Evolutionary conservation across 2,888 invertebrate genomes (phyloP).

Genomic region (Scaptomyza parva): DNA sequence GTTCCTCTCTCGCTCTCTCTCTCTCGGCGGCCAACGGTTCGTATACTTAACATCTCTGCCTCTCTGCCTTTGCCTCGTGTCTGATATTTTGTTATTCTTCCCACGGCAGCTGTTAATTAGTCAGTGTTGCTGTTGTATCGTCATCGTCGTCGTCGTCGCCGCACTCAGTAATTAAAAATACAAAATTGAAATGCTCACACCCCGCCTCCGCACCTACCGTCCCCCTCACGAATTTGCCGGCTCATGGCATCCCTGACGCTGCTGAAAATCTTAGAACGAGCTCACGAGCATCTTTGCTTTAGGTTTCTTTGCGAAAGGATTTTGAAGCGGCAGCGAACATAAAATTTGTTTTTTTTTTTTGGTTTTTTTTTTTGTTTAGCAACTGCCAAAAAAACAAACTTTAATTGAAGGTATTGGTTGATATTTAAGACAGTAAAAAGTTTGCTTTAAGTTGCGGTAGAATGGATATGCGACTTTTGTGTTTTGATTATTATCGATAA

Average conservation of each 20-base stretch:
- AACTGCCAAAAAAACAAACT: constrained; percentile 14
- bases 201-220: not conserved
- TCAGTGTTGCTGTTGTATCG: constrained; percentile 32
- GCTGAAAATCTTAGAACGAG: constrained; percentile 17
- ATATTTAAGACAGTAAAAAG: not conserved
- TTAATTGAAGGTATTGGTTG: constrained; percentile 2
- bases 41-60: constrained; percentile 50
- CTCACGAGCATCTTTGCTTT: constrained; percentile 23
- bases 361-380: too few relatives aligned
- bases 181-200: constrained; percentile 34
- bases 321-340: constrained; percentile 13
- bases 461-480: too few relatives aligned
- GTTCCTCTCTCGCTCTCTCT: too few relatives aligned
- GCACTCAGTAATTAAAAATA: constrained; percentile 62
- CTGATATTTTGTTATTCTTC: constrained; percentile 16
- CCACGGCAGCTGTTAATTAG: constrained; percentile 60
- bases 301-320: constrained; percentile 46
- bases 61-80: constrained; percentile 8
- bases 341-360: too few relatives aligned
- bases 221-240: not conserved
- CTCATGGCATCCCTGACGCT: not conserved
- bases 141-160: constrained; percentile 30
- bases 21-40: constrained; percentile 41
- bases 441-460: too few relatives aligned
- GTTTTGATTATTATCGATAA: too few relatives aligned